phyloP scores from a whole-genome alignment of 2,888 invertebrate species.

The Troides helena region DNA sequence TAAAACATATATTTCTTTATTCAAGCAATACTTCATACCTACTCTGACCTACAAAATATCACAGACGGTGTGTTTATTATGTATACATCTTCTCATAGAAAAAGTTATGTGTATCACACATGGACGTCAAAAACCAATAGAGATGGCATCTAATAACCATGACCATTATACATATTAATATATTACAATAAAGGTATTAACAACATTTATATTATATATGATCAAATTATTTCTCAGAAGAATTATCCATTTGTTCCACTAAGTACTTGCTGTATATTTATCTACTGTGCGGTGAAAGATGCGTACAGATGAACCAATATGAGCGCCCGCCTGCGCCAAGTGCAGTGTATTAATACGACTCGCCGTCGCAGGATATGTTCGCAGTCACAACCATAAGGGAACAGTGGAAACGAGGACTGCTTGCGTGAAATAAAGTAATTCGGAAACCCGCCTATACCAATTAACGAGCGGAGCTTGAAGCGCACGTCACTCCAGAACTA shows the following conservation, averaged over 20 bases:
- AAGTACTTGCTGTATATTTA: constrained; percentile 42
- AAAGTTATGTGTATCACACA: constrained; percentile 77
- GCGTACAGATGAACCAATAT: constrained; percentile 34
- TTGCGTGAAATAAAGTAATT: constrained; percentile 40
- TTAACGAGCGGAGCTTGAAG: constrained; percentile 62
- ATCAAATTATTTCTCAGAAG: constrained; percentile 71
- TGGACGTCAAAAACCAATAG: constrained; percentile 78
- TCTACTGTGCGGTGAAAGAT: constrained; percentile 34
- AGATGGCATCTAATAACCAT: constrained; percentile 75
- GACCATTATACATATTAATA: constrained; percentile 61
- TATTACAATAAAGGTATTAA: constrained; percentile 58
- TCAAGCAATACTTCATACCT: constrained; percentile 78
- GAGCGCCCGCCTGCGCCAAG: constrained; percentile 35
- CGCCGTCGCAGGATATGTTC: constrained; percentile 62
- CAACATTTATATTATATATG: constrained; percentile 63
- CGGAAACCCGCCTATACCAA: constrained; percentile 48
- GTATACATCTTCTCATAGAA: constrained; percentile 80
- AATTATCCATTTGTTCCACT: constrained; percentile 60
- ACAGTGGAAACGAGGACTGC: constrained; percentile 57
- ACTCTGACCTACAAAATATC: constrained; percentile 79
- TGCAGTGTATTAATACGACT: constrained; percentile 36
- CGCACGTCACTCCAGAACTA: constrained; percentile 62
- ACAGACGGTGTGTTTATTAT: constrained; percentile 80
- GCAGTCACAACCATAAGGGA: constrained; percentile 74
- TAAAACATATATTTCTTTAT: constrained; percentile 75